Percentiles rank a stretch among this genome's conserved stretches.
Evolutionary conservation across 2,113 vertebrate species (phyloP).

Genomic region (Hiodon alosoides): DNA sequence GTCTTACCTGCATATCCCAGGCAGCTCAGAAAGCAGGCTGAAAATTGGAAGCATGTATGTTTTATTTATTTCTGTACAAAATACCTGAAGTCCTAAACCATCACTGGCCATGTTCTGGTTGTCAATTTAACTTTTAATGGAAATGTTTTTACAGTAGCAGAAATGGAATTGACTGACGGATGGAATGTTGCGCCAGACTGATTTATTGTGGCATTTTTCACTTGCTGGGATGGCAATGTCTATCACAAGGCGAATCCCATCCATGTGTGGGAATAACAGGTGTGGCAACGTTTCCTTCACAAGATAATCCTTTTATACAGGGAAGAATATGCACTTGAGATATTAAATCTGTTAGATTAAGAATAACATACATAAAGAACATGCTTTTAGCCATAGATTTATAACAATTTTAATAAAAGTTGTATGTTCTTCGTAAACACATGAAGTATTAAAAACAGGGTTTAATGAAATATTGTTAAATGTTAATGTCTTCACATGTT

Average conservation of each 20-base stretch:
- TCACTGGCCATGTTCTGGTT: background rate
- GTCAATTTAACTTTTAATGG: background rate
- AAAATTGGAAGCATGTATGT: background rate
- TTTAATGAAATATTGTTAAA: slow-evolving; percentile 48
- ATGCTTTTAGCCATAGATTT: slow-evolving; percentile 11
- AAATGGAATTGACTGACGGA: background rate
- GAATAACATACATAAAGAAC: slow-evolving; percentile 14
- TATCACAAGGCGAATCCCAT: slow-evolving; percentile 27
- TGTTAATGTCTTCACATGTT: slow-evolving; percentile 49
- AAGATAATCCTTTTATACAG: background rate
- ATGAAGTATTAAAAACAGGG: slow-evolving; percentile 54
- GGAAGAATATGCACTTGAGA: slow-evolving; percentile 22
- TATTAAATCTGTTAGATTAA: slow-evolving; percentile 7
- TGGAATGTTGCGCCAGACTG: background rate
- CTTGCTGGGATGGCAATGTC: slow-evolving; percentile 34
- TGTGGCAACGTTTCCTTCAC: slow-evolving; percentile 16
- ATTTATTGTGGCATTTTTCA: slow-evolving; percentile 31
- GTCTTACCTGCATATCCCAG: background rate
- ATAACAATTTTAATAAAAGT: background rate
- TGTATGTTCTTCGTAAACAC: slow-evolving; percentile 40
- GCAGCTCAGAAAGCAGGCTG: background rate
- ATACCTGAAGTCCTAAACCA: background rate
- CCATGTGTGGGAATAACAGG: background rate
- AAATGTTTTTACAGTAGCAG: background rate
- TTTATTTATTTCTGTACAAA: background rate